Conservation (phyloP, 1,140 invertebrate genomes). For the Chrysomallon squamiferum region DNA sequence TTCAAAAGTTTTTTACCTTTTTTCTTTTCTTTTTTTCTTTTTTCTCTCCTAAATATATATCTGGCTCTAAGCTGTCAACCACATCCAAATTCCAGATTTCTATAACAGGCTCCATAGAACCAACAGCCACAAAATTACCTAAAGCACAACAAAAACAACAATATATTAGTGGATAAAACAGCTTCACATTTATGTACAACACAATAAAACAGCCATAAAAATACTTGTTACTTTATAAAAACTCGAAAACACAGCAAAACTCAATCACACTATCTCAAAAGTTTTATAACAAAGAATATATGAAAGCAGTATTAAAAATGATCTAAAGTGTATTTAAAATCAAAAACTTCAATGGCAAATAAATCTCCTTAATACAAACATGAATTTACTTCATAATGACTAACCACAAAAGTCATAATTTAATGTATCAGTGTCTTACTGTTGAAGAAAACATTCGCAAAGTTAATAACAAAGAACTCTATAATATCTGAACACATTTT, state of each 20-base stretch:
- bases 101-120: slow-evolving; percentile 89
- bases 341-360: too few relatives aligned
- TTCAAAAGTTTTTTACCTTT: too few relatives aligned
- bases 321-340: neutral
- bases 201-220: neutral
- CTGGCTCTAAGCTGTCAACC: slow-evolving; percentile 86
- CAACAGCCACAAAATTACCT: slow-evolving; percentile 76
- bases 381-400: too few relatives aligned
- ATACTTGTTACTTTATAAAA: neutral
- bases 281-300: neutral
- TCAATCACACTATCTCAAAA: neutral
- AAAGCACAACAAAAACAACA: neutral
- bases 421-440: too few relatives aligned
- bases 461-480: too few relatives aligned
- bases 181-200: neutral
- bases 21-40: slow-evolving; percentile 79
- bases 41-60: slow-evolving; percentile 73
- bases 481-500: too few relatives aligned
- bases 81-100: slow-evolving; percentile 95
- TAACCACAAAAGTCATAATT: too few relatives aligned
- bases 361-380: too few relatives aligned
- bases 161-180: neutral
- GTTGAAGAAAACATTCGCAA: too few relatives aligned
- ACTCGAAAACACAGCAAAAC: neutral
- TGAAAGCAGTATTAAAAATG: neutral